Evolutionary conservation across 2,113 vertebrate species (phyloP).

Genomic region (Madoqua kirkii): DNA sequence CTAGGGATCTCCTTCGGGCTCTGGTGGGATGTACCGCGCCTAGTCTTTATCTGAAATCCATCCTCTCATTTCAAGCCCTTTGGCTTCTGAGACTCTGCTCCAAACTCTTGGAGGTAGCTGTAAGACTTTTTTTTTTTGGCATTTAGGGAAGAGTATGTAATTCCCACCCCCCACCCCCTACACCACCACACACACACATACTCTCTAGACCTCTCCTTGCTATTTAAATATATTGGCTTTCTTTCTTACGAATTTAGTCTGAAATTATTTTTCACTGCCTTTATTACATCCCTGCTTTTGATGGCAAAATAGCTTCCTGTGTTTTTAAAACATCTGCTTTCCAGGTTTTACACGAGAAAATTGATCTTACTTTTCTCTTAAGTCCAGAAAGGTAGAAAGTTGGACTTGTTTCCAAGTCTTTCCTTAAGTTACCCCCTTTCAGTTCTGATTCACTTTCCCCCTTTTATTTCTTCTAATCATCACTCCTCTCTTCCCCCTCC

Average conservation of each 20-base stretch:
- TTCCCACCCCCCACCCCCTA: conserved; percentile 42
- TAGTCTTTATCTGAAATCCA: conserved; percentile 75
- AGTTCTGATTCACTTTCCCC: conserved; percentile 44
- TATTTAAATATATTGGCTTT: conserved; percentile 66
- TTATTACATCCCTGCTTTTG: conserved; percentile 74
- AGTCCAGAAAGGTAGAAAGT: conserved; percentile 72
- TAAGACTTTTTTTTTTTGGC: conserved; percentile 49
- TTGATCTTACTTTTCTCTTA: conserved; percentile 69
- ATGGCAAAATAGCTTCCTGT: conserved; percentile 76
- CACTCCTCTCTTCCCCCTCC: not conserved
- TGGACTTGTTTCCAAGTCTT: conserved; percentile 75
- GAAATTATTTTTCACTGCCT: conserved; percentile 74
- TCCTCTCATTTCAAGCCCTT: conserved; percentile 73
- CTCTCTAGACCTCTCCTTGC: conserved; percentile 60
- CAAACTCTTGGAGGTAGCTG: conserved; percentile 73
- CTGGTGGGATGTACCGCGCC: conserved; percentile 64
- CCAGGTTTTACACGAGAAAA: conserved; percentile 72
- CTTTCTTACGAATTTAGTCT: conserved; percentile 64
- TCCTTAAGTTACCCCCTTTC: conserved; percentile 72
- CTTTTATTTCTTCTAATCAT: conserved; percentile 63
- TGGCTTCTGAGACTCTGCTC: conserved; percentile 66
- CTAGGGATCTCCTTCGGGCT: conserved; percentile 68
- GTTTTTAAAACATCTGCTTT: conserved; percentile 76
- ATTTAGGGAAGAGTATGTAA: conserved; percentile 56
- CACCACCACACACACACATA: not conserved